phyloP scores from a whole-genome alignment of 2,797 vertebrate genomes.

The Spondyliosoma cantharus region DNA sequence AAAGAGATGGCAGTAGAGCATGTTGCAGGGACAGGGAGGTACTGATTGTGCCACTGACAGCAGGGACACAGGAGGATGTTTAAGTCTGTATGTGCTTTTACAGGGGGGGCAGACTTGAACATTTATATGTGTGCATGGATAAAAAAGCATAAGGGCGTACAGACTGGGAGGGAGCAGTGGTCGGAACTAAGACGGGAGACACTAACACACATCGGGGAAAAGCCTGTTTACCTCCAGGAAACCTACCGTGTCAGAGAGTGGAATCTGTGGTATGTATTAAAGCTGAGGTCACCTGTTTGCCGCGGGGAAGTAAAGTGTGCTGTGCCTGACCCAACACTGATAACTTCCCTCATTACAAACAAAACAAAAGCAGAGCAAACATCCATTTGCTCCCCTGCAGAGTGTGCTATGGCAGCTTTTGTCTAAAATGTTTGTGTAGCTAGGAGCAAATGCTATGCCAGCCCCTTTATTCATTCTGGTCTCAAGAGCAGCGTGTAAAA shows the following conservation, averaged over 20 bases:
- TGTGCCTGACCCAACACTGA: constrained; percentile 43
- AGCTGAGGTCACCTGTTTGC: constrained; percentile 58
- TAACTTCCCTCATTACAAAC: constrained; percentile 24
- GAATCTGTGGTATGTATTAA: constrained; percentile 53
- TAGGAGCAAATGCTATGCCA: constrained; percentile 11
- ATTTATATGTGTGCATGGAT: constrained; percentile 70
- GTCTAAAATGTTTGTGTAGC: constrained; percentile 31
- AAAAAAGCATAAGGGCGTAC: constrained; percentile 65
- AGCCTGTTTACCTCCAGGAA: constrained; percentile 36
- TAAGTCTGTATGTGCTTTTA: constrained; percentile 72
- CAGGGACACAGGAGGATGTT: constrained; percentile 71
- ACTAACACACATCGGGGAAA: constrained; percentile 56
- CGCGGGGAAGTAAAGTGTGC: constrained; percentile 29
- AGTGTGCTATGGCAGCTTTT: not conserved
- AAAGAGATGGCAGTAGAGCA: constrained; percentile 80
- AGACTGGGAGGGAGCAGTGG: constrained; percentile 61
- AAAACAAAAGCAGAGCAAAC: constrained; percentile 44
- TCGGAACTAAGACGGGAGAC: constrained; percentile 53
- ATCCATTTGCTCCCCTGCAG: constrained; percentile 18
- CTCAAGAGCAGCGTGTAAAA: constrained; percentile 25
- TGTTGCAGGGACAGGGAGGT: constrained; percentile 75
- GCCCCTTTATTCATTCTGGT: constrained; percentile 1
- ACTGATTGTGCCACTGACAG: constrained; percentile 60
- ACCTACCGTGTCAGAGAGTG: constrained; percentile 35
- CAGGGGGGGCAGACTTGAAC: constrained; percentile 71